phyloP scores from a whole-genome alignment of 2,888 invertebrate genomes.

The Homarus gammarus region DNA sequence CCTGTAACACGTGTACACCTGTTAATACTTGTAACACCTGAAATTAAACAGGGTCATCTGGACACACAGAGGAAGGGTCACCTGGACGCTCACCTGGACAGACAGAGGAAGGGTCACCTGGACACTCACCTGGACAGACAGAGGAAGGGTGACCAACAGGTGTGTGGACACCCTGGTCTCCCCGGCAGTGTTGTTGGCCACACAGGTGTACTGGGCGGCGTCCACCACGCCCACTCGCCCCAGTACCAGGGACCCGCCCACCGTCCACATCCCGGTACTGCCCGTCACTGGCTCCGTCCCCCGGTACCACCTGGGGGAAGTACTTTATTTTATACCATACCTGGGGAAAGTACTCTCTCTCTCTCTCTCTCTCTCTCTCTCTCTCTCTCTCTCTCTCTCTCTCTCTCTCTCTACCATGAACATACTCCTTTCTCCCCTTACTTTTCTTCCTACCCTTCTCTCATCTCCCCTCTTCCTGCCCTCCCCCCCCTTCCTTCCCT shows the following conservation, averaged over 20 bases:
- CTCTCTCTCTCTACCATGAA: no score
- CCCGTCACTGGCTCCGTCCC: conserved; percentile 21
- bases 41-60: neutral
- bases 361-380: no score
- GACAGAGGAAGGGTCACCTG: neutral
- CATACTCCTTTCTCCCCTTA: no score
- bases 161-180: conserved; percentile 48
- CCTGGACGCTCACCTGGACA: neutral
- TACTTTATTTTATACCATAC: no score
- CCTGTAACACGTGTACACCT: no score
- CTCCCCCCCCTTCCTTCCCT: no score
- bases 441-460: no score
- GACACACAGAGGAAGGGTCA: neutral
- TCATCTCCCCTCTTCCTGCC: no score
- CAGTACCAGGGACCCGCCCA: conserved; percentile 55
- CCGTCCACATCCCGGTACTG: conserved; percentile 48
- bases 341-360: no score
- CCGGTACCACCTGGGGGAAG: conserved; percentile 49
- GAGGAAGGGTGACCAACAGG: conserved; percentile 35
- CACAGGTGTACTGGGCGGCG: conserved; percentile 46
- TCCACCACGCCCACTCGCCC: conserved; percentile 36
- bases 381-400: no score
- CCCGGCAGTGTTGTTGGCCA: conserved; percentile 59
- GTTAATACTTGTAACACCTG: neutral
- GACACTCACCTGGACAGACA: conserved; percentile 58